phyloP scores from a whole-genome alignment of 2,888 invertebrate genomes.

The Heteromyza rotundicornis region DNA sequence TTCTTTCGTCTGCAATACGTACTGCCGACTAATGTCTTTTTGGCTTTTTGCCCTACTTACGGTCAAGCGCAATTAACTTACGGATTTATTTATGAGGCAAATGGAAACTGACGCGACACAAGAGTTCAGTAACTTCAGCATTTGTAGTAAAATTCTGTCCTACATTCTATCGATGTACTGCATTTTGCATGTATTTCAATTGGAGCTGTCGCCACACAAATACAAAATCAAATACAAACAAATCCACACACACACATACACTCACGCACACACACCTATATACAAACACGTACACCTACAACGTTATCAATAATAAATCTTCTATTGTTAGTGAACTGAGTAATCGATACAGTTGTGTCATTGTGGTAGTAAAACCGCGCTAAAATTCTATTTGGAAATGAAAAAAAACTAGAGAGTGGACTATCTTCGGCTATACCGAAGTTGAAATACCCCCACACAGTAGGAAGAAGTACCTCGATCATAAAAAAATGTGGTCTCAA shows the following conservation, averaged over 20 bases:
- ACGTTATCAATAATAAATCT: conserved; percentile 1
- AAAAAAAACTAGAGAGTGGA: no score
- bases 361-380: conserved; percentile 11
- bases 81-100: neutral
- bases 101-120: neutral
- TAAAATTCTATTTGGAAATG: conserved; percentile 4
- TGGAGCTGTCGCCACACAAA: neutral
- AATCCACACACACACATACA: conserved; percentile 3
- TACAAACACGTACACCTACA: neutral
- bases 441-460: no score
- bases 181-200: neutral
- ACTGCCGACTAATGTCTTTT: no score
- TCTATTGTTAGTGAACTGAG: neutral
- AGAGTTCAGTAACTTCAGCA: neutral
- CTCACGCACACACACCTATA: neutral
- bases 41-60: neutral
- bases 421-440: no score
- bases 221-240: neutral
- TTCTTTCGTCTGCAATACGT: no score
- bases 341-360: conserved; percentile 14
- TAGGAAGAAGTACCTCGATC: no score
- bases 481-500: no score
- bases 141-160: neutral
- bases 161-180: neutral
- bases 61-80: neutral